Evolutionary conservation across 2,113 vertebrate genomes (phyloP), one percentile per base, ranked within the genome.

Genomic region (Athene cunicularia): DNA sequence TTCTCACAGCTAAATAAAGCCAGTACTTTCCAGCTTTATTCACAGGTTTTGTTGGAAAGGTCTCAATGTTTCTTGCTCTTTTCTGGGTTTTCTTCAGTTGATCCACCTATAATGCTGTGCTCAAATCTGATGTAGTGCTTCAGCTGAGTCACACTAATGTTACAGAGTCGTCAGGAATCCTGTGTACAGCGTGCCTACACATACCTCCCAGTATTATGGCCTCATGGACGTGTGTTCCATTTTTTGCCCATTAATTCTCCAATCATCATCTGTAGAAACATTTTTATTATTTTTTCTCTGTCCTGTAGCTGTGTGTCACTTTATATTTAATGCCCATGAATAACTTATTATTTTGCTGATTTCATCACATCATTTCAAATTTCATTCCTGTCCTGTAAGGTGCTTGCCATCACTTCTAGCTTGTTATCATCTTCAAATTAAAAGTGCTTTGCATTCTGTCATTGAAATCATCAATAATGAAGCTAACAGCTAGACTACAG

Each of bases 271-370:
- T 86, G n/a, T 11, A 60, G 68, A 87, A n/a, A 12, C 16, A 33
- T 80, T 94, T 89, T 27, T 67, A 6, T 74, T 68, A 56, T 41
- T 90, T 53, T 50, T 73, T 24, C 32, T 56, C 53, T 84, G 62
- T 75, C 55, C 43, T 35, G 45, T 53, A 80, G 26, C 18, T 60
- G 12, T 63, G 58, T 80, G 84, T 93, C 68, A 58, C 76, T 68
- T 89, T 28, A 47, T 23, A 88, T 93, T 84, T 88, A 84, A 88
- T n/a, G 50, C 37, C 72, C 50, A 4, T 70, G 55, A 89, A 80
- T 91, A 80, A 52, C 50, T 72, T 72, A 82, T 15, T 70, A 45
- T 71, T 93, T 93, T 84, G 22, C 41, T 84, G 80, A 89, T 94
- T 84, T 64, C 55, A 39, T 66, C 56, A 60, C 45, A 45, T 84